phyloP scores from a whole-genome alignment of 2,888 invertebrate genomes.

The Drosophila bunnanda region DNA sequence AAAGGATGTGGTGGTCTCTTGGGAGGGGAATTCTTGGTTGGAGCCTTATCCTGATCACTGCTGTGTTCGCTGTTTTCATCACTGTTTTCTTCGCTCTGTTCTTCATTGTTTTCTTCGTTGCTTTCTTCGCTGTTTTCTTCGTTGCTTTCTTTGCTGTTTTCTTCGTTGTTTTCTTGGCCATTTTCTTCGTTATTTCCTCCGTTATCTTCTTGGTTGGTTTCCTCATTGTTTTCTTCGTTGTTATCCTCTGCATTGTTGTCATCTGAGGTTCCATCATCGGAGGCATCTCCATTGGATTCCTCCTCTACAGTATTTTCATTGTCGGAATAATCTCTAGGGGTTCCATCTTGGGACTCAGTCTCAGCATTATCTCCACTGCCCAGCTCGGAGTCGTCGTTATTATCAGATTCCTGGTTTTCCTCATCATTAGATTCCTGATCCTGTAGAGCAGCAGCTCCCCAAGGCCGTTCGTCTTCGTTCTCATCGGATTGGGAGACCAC shows the following conservation, averaged over 20 bases:
- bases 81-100: background rate
- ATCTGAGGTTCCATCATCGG: background rate
- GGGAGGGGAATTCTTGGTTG: background rate
- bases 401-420: slow-evolving; percentile 1
- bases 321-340: background rate
- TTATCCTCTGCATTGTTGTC: background rate
- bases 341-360: background rate
- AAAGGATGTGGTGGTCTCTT: background rate
- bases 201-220: background rate
- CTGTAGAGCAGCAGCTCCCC: slow-evolving; percentile 3
- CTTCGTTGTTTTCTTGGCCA: background rate
- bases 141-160: background rate
- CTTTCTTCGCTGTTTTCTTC: background rate
- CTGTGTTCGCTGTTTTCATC: background rate
- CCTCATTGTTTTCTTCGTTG: background rate
- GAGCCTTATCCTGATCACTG: background rate
- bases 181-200: background rate
- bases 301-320: background rate
- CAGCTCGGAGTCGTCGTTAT: background rate
- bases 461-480: slow-evolving; percentile 1
- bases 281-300: background rate
- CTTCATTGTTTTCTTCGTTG: background rate
- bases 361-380: background rate
- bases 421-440: background rate
- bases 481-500: background rate